A percentile compares a stretch with the other conserved stretches of the same genome.
Conservation (phyloP, 2,797 vertebrate genomes). For the Clarias platycephalus region DNA sequence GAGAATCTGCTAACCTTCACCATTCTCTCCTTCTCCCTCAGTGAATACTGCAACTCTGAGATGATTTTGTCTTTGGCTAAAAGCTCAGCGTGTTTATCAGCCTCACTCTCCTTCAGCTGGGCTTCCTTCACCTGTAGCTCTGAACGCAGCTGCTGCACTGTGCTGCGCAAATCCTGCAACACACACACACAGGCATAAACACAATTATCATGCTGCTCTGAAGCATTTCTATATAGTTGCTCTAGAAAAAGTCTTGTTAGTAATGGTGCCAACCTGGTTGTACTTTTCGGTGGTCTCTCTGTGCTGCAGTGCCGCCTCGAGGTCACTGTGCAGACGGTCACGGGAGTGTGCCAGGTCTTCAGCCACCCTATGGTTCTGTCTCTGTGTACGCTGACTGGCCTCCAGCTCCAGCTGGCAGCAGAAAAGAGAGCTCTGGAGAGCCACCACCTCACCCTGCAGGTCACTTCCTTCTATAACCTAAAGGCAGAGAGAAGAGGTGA, state of each 20-base stretch:
- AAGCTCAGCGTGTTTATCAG: constrained; percentile 69
- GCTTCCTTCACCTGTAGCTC: constrained; percentile 83
- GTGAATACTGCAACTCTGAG: constrained; percentile 70
- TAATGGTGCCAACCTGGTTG: constrained; percentile 80
- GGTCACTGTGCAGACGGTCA: constrained; percentile 76
- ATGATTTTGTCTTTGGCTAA: constrained; percentile 77
- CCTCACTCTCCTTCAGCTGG: constrained; percentile 76
- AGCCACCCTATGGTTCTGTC: constrained; percentile 81
- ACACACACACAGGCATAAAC: neutral
- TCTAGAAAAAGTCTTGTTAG: no score
- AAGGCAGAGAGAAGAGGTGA: constrained; percentile 18
- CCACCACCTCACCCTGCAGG: constrained; percentile 82
- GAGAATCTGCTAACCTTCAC: constrained; percentile 73
- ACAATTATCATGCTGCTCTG: neutral
- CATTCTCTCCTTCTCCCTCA: constrained; percentile 84
- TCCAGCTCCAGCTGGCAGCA: constrained; percentile 87
- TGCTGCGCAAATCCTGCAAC: constrained; percentile 80
- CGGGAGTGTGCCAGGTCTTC: constrained; percentile 74
- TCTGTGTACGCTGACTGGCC: constrained; percentile 77
- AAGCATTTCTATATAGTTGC: neutral
- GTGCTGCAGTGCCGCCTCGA: constrained; percentile 83
- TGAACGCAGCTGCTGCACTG: constrained; percentile 79
- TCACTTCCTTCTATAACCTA: constrained; percentile 71
- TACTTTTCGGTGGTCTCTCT: constrained; percentile 86
- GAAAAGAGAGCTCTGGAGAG: constrained; percentile 85